A percentile compares a stretch with the other conserved stretches of the same genome.
Conservation (phyloP, 2,113 vertebrate genomes). For the Microcebus ravelobensis region DNA sequence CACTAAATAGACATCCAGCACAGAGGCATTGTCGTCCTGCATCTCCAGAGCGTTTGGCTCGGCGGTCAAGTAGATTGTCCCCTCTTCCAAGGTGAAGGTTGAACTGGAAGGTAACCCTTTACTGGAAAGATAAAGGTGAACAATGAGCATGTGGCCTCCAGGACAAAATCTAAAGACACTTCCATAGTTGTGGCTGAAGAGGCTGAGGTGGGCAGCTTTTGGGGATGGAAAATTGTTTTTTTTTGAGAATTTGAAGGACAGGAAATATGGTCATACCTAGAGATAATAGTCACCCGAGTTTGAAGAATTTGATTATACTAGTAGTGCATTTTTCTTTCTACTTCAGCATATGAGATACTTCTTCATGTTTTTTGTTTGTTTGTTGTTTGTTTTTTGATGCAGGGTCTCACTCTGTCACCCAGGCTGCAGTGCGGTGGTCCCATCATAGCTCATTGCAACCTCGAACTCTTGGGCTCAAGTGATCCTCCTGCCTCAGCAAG, state of each 20-base stretch:
- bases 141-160: background rate
- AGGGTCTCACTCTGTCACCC: no score
- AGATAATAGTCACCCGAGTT: background rate
- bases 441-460: no score
- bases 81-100: conserved; percentile 95
- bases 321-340: background rate
- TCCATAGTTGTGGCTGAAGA: background rate
- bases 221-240: background rate
- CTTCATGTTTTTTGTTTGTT: no score
- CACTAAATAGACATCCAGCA: conserved; percentile 96
- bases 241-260: background rate
- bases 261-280: background rate
- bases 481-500: no score
- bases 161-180: background rate
- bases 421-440: no score
- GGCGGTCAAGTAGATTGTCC: conserved; percentile 95
- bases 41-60: conserved; percentile 93
- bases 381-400: background rate
- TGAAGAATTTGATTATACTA: background rate
- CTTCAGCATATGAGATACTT: background rate
- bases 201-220: background rate
- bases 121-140: conserved; percentile 83
- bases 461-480: no score
- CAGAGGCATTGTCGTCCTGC: conserved; percentile 93
- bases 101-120: conserved; percentile 92